Base-by-base conservation (phyloP, 2,888 invertebrate species). In the Pycnomerus fuliginosus region DNA sequence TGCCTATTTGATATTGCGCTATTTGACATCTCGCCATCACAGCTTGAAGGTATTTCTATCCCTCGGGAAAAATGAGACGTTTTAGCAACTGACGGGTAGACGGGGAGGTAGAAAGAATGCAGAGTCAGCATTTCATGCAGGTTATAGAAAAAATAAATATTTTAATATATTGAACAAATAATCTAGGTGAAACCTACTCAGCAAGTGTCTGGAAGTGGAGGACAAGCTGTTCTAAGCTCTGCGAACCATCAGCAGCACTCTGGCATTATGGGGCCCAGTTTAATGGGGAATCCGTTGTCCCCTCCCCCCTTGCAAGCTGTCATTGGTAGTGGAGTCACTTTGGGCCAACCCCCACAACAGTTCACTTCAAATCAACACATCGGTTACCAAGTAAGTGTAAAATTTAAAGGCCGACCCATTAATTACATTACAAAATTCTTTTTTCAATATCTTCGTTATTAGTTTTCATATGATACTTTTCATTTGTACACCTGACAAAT, bases 171-270 rank as follows among this genome's bases (percentile, higher is more conserved):
- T n/a, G n/a, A n/a, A n/a, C n/a, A n/a, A n/a, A n/a, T n/a, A n/a
- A n/a, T n/a, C n/a, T 70, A 83, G 80, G 90, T 90, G 61, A 90
- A 90, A 72, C 90, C 90, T 41, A 82, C 81, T 2, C 90, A 92
- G 69, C 92, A 90, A 72, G 80, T 90, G 23, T 74, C 74, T 40
- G 74, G 70, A 44, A 73, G 70, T 59, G 53, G 56, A 7, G 72
- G 70, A 58, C 76, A 75, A 63, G 70, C 69, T 52, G 65, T 68
- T 15, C 39, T 52, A 1, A 55, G 22, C 31, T 54, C 60, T 1
- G 50, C 59, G 12, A 54, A 55, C 34, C 74, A 76, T 50, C 76
- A 76, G 41, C 65, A 69, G 31, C 72, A 71, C 54, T 69, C 72
- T 1, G 68, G 68, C 13, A 68, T 72, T 23, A 69, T 71, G 42